phyloP scores from a whole-genome alignment of 2,113 vertebrate genomes.

The Sisor rabdophorus region DNA sequence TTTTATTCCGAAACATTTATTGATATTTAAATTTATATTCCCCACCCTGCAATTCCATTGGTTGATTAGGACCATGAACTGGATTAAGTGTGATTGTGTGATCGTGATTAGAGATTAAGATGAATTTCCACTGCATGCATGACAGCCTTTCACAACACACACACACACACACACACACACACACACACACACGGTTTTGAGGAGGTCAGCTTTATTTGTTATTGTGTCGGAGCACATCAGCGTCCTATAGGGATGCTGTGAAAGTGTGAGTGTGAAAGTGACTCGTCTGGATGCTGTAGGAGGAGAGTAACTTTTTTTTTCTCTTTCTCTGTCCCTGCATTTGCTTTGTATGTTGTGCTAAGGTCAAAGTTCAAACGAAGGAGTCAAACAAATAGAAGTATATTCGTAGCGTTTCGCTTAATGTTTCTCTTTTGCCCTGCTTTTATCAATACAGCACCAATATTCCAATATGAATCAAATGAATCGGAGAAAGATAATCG shows the following conservation, averaged over 20 bases:
- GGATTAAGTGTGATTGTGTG: slow-evolving; percentile 61
- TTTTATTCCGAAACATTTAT: slow-evolving; percentile 28
- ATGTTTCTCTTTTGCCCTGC: no score
- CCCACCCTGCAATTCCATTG: slow-evolving; percentile 62
- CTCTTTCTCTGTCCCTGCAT: background rate
- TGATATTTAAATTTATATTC: no score
- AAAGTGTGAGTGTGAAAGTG: slow-evolving; percentile 52
- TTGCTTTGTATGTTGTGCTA: background rate
- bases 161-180: slow-evolving; percentile 44
- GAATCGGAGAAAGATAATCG: no score
- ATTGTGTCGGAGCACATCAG: slow-evolving; percentile 62
- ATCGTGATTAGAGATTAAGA: slow-evolving; percentile 54
- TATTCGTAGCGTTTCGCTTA: no score
- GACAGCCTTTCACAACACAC: slow-evolving; percentile 54
- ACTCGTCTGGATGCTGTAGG: slow-evolving; percentile 24
- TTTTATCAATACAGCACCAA: no score
- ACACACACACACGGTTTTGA: slow-evolving; percentile 48
- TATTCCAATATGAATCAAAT: no score
- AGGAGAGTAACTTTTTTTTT: slow-evolving; percentile 18
- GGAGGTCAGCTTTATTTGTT: slow-evolving; percentile 65
- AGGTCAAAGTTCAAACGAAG: background rate
- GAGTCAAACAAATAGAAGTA: background rate
- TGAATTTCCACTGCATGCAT: slow-evolving; percentile 65
- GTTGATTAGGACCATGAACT: slow-evolving; percentile 63
- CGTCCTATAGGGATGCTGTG: slow-evolving; percentile 56